A percentile compares a stretch with the other conserved stretches of the same genome.
These are phyloP conservation scores for Halictus ligatus DNA, from an alignment of 2,888 invertebrate species.

Conservation along the genomic window DNA sequence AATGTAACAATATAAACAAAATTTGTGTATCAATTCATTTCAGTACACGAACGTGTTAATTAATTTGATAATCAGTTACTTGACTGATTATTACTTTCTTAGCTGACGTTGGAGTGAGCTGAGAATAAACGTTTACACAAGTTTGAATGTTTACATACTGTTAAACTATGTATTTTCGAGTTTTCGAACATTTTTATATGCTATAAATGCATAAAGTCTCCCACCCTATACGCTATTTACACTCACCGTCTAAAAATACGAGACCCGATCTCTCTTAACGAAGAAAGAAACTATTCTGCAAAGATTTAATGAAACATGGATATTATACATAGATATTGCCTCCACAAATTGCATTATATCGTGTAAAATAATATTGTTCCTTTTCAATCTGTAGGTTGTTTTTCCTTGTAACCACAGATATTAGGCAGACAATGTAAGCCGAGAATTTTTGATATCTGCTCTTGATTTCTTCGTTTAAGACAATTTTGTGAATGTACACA, in stretches of 20 bases:
- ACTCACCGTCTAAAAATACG: constrained; percentile 7
- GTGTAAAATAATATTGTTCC: not conserved
- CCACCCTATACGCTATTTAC: not conserved
- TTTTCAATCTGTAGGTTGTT: not conserved
- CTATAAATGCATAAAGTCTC: constrained; percentile 3
- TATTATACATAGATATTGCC: not conserved
- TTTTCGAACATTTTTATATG: not conserved
- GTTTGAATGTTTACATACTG: not conserved
- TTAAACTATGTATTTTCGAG: not conserved
- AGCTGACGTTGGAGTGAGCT: not conserved
- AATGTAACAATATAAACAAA: not conserved
- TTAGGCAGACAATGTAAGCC: not conserved
- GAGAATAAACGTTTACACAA: not conserved
- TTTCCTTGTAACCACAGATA: not conserved
- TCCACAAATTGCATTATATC: not conserved
- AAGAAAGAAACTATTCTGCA: constrained; percentile 2
- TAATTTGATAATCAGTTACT: not conserved
- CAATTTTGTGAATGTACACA: not conserved
- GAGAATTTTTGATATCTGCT: not conserved
- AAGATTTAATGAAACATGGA: not conserved
- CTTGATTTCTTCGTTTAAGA: not conserved
- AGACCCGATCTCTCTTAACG: not conserved
- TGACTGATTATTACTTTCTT: not conserved
- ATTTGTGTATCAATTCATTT: not conserved
- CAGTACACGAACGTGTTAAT: not conserved